These are phyloP conservation scores for Micoletzkya japonica DNA, from an alignment of 2,888 invertebrate genomes.

Conservation along the genomic window DNA sequence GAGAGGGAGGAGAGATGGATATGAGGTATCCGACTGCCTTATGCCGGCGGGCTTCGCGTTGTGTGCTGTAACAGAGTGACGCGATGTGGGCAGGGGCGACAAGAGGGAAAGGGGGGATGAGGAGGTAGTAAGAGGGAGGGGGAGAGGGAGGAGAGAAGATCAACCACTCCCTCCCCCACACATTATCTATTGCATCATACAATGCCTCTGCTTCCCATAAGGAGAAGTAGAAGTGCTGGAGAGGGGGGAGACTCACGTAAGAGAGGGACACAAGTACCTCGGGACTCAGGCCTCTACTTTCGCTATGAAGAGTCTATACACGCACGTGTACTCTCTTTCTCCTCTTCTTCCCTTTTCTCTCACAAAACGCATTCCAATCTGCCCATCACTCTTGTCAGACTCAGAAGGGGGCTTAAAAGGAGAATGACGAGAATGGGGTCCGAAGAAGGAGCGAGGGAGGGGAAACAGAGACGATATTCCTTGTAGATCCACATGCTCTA, in stretches of 20 bases:
- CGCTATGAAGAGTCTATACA: background rate
- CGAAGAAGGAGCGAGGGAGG: background rate
- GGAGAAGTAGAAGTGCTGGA: background rate
- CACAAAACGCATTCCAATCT: conserved; percentile 1
- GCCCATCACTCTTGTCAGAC: conserved; percentile 12
- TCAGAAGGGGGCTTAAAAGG: background rate
- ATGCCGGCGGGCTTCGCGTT: background rate
- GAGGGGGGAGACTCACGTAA: background rate
- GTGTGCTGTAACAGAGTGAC: background rate
- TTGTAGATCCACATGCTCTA: conserved; percentile 79
- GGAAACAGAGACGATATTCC: background rate
- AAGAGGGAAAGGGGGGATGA: conserved; percentile 18
- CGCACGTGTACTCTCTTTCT: background rate
- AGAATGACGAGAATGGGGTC: background rate
- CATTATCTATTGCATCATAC: background rate
- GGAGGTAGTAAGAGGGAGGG: conserved; percentile 11
- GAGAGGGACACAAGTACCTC: background rate
- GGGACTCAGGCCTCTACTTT: background rate
- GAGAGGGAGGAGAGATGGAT: background rate
- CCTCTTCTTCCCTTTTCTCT: background rate
- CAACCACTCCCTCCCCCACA: too few relatives aligned
- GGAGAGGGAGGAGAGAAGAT: conserved; percentile 23
- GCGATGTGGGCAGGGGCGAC: background rate
- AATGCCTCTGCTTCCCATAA: conserved; percentile 40
- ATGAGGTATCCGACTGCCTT: background rate